phyloP scores from a whole-genome alignment of 2,113 vertebrate species.

The Odocoileus virginianus region DNA sequence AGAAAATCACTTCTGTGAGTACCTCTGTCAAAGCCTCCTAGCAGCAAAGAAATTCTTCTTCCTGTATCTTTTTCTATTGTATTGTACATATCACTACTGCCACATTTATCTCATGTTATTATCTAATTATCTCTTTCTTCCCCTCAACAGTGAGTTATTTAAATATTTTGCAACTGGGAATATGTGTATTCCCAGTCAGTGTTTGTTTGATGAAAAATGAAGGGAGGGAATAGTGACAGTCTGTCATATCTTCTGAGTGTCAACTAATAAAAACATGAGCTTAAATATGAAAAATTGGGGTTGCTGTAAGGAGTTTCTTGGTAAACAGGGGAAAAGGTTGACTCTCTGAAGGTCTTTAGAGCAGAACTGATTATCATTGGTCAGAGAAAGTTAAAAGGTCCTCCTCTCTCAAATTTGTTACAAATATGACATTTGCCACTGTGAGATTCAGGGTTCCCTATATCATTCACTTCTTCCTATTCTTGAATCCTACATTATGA shows the following conservation, averaged over 20 bases:
- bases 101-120: not conserved
- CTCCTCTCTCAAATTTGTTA: not conserved
- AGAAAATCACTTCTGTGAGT: not conserved
- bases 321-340: not conserved
- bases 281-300: conserved; percentile 27
- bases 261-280: not conserved
- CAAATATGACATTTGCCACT: not conserved
- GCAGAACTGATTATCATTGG: not conserved
- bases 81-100: not conserved
- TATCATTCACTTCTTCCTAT: not conserved
- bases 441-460: not conserved
- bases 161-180: not conserved
- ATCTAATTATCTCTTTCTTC: conserved; percentile 14
- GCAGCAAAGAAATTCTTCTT: not conserved
- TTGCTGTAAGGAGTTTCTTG: not conserved
- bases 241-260: not conserved
- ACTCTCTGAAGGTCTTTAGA: not conserved
- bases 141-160: not conserved
- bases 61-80: conserved; percentile 9
- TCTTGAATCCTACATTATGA: not conserved
- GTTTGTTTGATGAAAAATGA: not conserved
- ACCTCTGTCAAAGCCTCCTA: not conserved
- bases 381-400: not conserved
- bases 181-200: not conserved
- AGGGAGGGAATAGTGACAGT: not conserved